A percentile compares a stretch with the other conserved stretches of the same genome.
These are phyloP conservation scores for Caerostris extrusa DNA, from an alignment of 1,140 invertebrate genomes.

Conservation along the genomic window DNA sequence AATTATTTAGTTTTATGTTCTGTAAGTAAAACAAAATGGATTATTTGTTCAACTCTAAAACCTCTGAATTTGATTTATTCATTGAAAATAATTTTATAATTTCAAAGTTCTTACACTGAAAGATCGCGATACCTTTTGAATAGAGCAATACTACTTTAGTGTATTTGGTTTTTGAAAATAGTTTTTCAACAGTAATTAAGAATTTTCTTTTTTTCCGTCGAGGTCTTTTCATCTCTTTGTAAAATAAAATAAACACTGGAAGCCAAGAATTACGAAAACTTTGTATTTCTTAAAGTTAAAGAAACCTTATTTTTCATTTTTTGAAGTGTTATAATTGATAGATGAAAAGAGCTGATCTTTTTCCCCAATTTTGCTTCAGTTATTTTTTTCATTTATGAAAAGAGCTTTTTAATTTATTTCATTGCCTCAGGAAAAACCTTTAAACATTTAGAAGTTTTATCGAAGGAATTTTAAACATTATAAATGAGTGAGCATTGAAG, in stretches of 20 bases:
- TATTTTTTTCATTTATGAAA: conserved; percentile 5
- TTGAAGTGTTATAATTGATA: conserved; percentile 19
- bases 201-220: neutral
- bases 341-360: neutral
- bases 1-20: no score
- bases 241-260: neutral
- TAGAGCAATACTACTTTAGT: no score
- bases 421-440: neutral
- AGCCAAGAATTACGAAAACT: neutral
- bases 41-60: no score
- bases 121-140: no score
- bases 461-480: conserved; percentile 24
- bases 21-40: no score
- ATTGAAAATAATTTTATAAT: no score
- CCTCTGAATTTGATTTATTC: no score
- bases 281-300: neutral
- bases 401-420: neutral
- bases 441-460: conserved; percentile 14
- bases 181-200: no score
- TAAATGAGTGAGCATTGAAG: neutral
- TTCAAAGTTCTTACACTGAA: no score
- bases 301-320: neutral
- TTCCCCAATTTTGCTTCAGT: neutral
- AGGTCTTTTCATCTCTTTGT: neutral
- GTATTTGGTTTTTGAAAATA: no score